Base-by-base conservation (phyloP, 2,113 vertebrate genomes). In the Felis chaus region DNA sequence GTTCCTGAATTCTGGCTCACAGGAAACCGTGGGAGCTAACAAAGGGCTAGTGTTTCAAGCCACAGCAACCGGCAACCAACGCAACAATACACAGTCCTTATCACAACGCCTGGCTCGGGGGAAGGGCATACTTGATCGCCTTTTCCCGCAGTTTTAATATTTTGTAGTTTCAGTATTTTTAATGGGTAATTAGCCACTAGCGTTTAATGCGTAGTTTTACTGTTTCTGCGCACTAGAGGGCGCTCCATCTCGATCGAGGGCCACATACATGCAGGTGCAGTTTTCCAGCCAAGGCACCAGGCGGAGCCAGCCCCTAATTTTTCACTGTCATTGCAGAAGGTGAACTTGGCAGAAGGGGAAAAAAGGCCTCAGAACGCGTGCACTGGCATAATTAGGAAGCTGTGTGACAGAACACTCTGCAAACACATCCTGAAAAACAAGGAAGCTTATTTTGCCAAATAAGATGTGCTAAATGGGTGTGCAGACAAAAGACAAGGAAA, bases 271-370 rank as follows among this genome's bases (percentile, higher is more conserved):
- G 16, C 45, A 55, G n/a, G 21, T 78, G 61, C 53, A 68, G 5
- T 97, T 96, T 89, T 76, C 66, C 16, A 82, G 19, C 0, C 0
- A 8, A 50, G 86, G 4, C 97, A 86, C 94, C 48, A 94, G 89
- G 61, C 1, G 93, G 95, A 50, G 89, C 85, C 61, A 93, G 68
- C 21, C 25, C 78, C 95, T 80, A 91, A 96, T 57, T 96, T 96
- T 97, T 97, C 50, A 55, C 39, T 61, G 65, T 48, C 23, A 23
- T 71, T 74, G 53, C 5, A n/a, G 39, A 41, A 11, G 12, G 36
- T 39, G 29, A 94, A n/a, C 7, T 81, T 78, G 10, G 45, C 18
- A 79, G 80, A 29, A 85, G 13, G 23, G 29, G 25, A 21, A 48
- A 79, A 78, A 73, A 91, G 7, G 4, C 50, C 84, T 96, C 29